Evolutionary conservation across 1,140 invertebrate genomes (phyloP).

Genomic region (Cotesia glomerata): DNA sequence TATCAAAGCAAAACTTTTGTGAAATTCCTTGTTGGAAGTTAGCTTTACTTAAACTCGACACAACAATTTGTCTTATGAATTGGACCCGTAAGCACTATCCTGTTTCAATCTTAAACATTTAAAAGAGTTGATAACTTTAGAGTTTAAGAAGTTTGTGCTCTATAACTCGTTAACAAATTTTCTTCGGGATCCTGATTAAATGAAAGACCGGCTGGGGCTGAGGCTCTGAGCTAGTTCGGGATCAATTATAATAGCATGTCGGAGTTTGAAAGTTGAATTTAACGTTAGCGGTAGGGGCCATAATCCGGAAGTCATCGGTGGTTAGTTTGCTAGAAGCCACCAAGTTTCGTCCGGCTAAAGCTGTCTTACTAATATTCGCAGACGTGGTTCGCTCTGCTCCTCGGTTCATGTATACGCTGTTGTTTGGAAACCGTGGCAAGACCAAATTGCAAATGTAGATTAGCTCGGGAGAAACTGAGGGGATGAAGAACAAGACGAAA

Average conservation of each 20-base stretch:
- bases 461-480: constrained; percentile 34
- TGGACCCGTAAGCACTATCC: not conserved
- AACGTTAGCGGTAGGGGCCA: not conserved
- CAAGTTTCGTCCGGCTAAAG: constrained; percentile 5
- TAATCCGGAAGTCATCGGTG: not conserved
- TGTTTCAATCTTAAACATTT: constrained; percentile 12
- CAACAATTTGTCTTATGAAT: constrained; percentile 9
- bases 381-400: too few relatives aligned
- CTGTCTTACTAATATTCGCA: not conserved
- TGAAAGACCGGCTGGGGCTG: not conserved
- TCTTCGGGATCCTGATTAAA: too few relatives aligned
- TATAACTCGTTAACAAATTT: too few relatives aligned
- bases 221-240: too few relatives aligned
- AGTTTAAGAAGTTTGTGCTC: too few relatives aligned
- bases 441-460: constrained; percentile 44
- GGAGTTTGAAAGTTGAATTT: too few relatives aligned
- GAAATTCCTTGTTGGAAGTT: constrained; percentile 9
- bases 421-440: constrained; percentile 24
- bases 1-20: constrained; percentile 22
- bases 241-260: too few relatives aligned
- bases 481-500: constrained; percentile 22
- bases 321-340: not conserved
- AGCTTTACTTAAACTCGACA: not conserved
- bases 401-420: not conserved
- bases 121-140: constrained; percentile 6